Base-by-base conservation (phyloP, 2,888 invertebrate genomes). In the Fabriciana adippe region DNA sequence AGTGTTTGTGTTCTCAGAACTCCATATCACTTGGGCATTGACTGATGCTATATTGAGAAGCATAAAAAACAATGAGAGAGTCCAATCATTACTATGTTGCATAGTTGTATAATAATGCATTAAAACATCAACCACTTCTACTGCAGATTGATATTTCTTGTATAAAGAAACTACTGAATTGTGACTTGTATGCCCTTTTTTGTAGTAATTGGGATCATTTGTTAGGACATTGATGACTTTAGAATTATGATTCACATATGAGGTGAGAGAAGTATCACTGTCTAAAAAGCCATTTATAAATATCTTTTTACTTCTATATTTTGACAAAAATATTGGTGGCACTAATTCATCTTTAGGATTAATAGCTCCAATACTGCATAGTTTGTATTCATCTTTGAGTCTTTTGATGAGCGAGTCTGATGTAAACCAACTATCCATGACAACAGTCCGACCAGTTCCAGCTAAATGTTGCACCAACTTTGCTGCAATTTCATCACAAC, bases 21-120 rank as follows among this genome's bases (percentile, higher is more conserved):
- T 81, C 90, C 90, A 92, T 68, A 92, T 73, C 1, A 92, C 89
- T 79, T 93, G 93, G 55, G 92, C 85, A 74, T 92, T 92, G 0
- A 92, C 78, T 0, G 89, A 82, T 1, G 92, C 90, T 74, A 92
- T 86, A 71, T 93, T 92, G 15, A 92, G 77, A 63, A 92, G 72
- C 41, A 87, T 87, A 67, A 88, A 91, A 73, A 92, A 92, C 68
- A 92, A 73, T 4, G 90, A 86, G 8, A 90, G 71, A 0, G 87
- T 85, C 92, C 92, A 93, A 72, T 88, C 84, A 71, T 91, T 90
- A n/a, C 87, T 86, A 67, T 86, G 81, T 67, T 90, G 88, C 84
- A 88, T 83, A 6, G 91, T 89, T 0, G 91, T 91, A 69, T 92
- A 92, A 75, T 89, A 89, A 78, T 89, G 84, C 86, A 90, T 90